Base-by-base conservation (phyloP, 2,797 vertebrate species). In the Sphaeramia orbicularis region DNA sequence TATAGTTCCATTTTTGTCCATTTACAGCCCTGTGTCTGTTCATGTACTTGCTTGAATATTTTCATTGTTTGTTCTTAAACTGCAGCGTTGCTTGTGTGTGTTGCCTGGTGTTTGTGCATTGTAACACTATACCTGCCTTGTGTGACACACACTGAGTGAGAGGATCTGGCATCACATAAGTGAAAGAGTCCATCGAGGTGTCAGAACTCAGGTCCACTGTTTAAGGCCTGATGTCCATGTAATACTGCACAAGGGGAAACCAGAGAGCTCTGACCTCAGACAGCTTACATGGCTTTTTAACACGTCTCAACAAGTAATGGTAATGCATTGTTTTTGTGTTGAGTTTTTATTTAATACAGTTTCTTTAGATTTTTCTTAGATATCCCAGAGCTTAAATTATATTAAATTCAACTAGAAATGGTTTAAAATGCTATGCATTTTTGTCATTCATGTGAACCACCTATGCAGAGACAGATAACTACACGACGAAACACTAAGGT, bases 171-270 rank as follows among this genome's bases (percentile, higher is more conserved):
- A 52, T 27, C 35, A 57, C 60, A 48, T 32, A 19, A 54, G 27
- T 57, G 2, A 60, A 52, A 60, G 12, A 18, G 43, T 48, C 69
- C 59, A 40, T 57, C 16, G 44, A 86, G 80, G 77, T 86, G 88
- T 88, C 72, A 80, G 66, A 83, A 83, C 74, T 72, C 71, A 62
- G 40, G 66, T 75, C 59, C 49, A 43, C 48, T 56, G 45, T 43
- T 66, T 67, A 19, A 67, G 32, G 55, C 50, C 40, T 70, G 58
- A 87, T 63, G 56, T 45, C n/a, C 6, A 12, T 65, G 56, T 19
- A 37, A 15, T 41, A 42, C 35, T 42, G 11, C 5, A 47, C 30
- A n/a, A 38, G 36, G 18, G 47, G 15, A 57, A 52, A 47, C 15
- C 51, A 10, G 24, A 27, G 24, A 27, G 13, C 44, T n/a, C 27